Evolutionary conservation across 2,797 vertebrate genomes (phyloP).

Genomic region (Megaceryle alcyon): DNA sequence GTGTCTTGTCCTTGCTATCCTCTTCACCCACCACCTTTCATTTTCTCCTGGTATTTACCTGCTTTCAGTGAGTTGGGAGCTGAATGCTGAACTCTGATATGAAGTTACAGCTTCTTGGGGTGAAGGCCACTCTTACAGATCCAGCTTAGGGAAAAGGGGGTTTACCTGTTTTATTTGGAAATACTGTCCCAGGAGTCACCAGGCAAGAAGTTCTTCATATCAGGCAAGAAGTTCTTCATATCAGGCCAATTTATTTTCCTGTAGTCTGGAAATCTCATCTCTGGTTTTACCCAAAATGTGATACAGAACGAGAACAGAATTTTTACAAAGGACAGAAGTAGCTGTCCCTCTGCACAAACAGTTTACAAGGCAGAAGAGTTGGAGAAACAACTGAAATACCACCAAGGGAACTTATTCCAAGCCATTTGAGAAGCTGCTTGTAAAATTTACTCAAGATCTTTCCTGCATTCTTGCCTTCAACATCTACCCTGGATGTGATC

Average conservation of each 20-base stretch:
- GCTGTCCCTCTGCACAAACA: not conserved
- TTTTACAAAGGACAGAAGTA: not conserved
- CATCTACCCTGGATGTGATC: not conserved
- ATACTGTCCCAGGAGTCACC: not conserved
- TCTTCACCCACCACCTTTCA: not conserved
- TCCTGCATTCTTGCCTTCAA: not conserved
- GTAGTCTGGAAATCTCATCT: not conserved
- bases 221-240: not conserved
- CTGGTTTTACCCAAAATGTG: not conserved
- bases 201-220: not conserved
- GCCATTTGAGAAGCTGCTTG: not conserved
- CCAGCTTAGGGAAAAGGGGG: not conserved
- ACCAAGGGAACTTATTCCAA: not conserved
- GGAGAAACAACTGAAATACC: not conserved
- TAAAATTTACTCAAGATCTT: not conserved
- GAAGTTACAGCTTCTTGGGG: not conserved
- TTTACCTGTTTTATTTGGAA: not conserved
- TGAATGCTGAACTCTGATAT: not conserved
- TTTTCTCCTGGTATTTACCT: not conserved
- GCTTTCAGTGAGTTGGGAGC: not conserved
- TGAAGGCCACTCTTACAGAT: not conserved
- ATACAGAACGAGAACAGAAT: not conserved
- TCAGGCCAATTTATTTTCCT: not conserved
- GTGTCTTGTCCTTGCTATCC: not conserved
- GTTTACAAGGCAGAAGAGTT: not conserved